phyloP scores from a whole-genome alignment of 2,888 invertebrate species.

The Leucoma salicis region DNA sequence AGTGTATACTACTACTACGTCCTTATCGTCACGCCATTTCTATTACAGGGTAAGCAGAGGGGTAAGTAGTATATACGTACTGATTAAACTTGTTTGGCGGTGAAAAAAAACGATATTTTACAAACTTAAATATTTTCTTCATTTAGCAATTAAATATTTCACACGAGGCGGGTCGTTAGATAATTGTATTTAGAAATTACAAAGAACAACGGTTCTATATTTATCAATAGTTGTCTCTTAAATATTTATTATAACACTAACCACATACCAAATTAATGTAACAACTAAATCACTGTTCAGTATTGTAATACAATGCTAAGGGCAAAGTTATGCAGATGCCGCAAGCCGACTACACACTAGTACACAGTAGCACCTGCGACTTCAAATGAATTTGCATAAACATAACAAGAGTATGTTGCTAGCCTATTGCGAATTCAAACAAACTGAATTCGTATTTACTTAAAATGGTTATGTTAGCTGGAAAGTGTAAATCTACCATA shows the following conservation, averaged over 20 bases:
- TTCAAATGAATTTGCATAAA: conserved; percentile 29
- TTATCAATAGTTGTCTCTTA: conserved; percentile 4
- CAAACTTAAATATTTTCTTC: too few species aligned
- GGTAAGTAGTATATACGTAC: too few species aligned
- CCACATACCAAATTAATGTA: conserved; percentile 25
- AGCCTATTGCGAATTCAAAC: conserved; percentile 23
- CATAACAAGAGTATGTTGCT: conserved; percentile 16
- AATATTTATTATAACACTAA: conserved; percentile 25
- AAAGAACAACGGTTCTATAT: conserved; percentile 1
- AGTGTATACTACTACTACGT: too few species aligned
- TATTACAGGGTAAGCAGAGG: too few species aligned
- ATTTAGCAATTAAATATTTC: too few species aligned
- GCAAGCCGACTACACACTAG: conserved; percentile 27
- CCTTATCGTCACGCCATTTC: too few species aligned
- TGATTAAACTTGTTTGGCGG: too few species aligned
- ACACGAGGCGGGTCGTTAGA: too few species aligned
- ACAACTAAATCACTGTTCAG: conserved; percentile 29
- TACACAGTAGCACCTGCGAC: conserved; percentile 26
- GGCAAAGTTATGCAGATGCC: conserved; percentile 39
- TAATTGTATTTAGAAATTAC: too few species aligned
- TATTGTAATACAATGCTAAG: conserved; percentile 29
- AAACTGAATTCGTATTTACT: conserved; percentile 21
- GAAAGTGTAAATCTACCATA: too few species aligned
- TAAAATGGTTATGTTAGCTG: too few species aligned
- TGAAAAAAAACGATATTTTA: too few species aligned